Percentiles rank a stretch among this genome's conserved stretches.
Conservation (phyloP, 2,888 invertebrate genomes). For the Chrysotoxum bicinctum region DNA sequence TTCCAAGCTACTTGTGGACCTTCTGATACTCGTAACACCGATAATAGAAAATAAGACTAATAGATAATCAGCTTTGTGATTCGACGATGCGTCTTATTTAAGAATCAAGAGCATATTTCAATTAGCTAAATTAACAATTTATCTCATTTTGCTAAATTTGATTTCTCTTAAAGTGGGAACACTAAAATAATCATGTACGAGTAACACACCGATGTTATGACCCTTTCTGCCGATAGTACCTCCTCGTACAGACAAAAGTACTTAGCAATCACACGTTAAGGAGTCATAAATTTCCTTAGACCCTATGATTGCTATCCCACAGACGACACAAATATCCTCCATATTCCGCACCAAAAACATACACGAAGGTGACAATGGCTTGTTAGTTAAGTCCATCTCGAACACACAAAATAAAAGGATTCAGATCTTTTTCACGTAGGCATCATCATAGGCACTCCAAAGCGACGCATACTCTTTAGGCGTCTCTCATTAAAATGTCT, state of each 20-base stretch:
- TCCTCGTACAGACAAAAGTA: constrained; percentile 21
- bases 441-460: constrained; percentile 8
- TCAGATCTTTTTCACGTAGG: constrained; percentile 29
- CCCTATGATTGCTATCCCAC: constrained; percentile 58
- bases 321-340: constrained; percentile 21
- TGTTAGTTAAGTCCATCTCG: constrained; percentile 34
- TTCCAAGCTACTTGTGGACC: too few relatives aligned
- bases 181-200: not conserved
- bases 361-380: constrained; percentile 55
- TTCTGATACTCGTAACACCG: too few relatives aligned
- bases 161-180: not conserved
- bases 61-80: too few relatives aligned
- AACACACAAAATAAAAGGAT: constrained; percentile 20
- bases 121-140: too few relatives aligned
- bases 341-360: constrained; percentile 9
- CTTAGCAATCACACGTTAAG: constrained; percentile 48
- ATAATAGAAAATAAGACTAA: too few relatives aligned
- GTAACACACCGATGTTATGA: constrained; percentile 3
- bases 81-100: too few relatives aligned
- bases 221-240: constrained; percentile 23
- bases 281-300: constrained; percentile 57
- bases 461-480: not conserved
- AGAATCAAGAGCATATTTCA: too few relatives aligned
- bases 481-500: constrained; percentile 72
- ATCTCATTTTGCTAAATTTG: too few relatives aligned